Percentiles rank a stretch among this genome's conserved stretches.
These are phyloP conservation scores for Oscheius sp. DNA, from an alignment of 2,888 invertebrate genomes.

Conservation along the genomic window DNA sequence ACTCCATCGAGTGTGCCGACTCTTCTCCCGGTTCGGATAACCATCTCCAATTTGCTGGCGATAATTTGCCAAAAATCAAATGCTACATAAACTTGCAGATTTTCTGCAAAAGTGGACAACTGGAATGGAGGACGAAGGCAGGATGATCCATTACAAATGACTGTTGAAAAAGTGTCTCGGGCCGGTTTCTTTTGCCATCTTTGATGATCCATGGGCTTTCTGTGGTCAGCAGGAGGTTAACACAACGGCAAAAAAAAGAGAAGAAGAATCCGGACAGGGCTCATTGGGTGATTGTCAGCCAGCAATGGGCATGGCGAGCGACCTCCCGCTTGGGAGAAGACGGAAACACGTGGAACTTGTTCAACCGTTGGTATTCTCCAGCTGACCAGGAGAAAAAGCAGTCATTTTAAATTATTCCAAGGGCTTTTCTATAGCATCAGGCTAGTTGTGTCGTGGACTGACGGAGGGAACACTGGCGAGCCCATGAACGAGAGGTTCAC, in stretches of 20 bases:
- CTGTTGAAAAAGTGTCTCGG: too few species aligned
- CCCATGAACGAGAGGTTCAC: too few species aligned
- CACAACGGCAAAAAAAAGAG: neutral
- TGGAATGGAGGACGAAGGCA: neutral
- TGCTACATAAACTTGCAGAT: neutral
- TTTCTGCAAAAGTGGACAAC: neutral
- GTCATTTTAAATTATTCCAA: neutral
- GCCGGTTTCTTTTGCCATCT: neutral
- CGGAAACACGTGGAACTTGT: slow-evolving; percentile 6
- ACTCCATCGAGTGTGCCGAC: neutral
- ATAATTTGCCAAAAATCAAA: slow-evolving; percentile 4
- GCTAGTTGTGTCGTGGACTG: too few species aligned
- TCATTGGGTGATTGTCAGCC: neutral
- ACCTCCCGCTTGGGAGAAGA: slow-evolving; percentile 11
- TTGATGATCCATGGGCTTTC: neutral
- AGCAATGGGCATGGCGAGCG: neutral
- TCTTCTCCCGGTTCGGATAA: slow-evolving; percentile 16
- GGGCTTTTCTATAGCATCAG: too few species aligned
- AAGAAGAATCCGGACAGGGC: neutral
- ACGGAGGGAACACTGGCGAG: too few species aligned
- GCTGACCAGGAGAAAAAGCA: neutral
- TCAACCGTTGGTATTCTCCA: neutral
- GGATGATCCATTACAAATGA: too few species aligned
- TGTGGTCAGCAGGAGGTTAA: neutral
- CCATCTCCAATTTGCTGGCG: neutral